These are phyloP conservation scores for Anguilla marmorata DNA, from an alignment of 2,797 vertebrate species.

Conservation along the genomic window DNA sequence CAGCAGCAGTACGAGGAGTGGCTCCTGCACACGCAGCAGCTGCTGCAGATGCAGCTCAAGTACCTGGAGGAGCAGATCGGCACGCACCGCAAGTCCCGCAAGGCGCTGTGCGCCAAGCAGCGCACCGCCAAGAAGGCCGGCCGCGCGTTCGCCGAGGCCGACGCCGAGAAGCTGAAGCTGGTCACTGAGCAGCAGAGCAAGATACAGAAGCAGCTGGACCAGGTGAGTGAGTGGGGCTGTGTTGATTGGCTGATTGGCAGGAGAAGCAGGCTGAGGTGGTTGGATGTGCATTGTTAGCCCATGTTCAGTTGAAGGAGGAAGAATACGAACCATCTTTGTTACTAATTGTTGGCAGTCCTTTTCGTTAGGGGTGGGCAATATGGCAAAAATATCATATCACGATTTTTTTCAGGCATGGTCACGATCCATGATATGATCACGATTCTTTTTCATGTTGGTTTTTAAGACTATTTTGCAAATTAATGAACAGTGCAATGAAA, in stretches of 20 bases:
- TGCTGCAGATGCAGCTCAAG: slow-evolving; percentile 97
- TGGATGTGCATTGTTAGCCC: accelerated
- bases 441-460: too few relatives aligned
- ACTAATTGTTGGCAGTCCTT: not conserved
- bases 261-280: too few relatives aligned
- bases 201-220: slow-evolving; percentile 98
- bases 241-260: not conserved
- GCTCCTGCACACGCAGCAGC: slow-evolving; percentile 96
- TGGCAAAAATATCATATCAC: too few relatives aligned
- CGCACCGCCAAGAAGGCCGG: slow-evolving; percentile 98
- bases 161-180: slow-evolving; percentile 95
- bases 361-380: too few relatives aligned
- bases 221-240: slow-evolving; percentile 70
- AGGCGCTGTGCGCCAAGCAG: slow-evolving; percentile 96
- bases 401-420: too few relatives aligned
- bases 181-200: slow-evolving; percentile 98
- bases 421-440: too few relatives aligned
- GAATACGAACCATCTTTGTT: not conserved
- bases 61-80: slow-evolving; percentile 97
- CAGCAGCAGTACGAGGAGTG: slow-evolving; percentile 97
- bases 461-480: too few relatives aligned
- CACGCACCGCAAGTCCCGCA: slow-evolving; percentile 95
- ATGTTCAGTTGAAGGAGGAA: not conserved
- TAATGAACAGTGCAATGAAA: too few relatives aligned
- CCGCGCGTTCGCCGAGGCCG: slow-evolving; percentile 93